Evolutionary conservation across 1,140 invertebrate genomes (phyloP).

Genomic region (Drosophila guanche): DNA sequence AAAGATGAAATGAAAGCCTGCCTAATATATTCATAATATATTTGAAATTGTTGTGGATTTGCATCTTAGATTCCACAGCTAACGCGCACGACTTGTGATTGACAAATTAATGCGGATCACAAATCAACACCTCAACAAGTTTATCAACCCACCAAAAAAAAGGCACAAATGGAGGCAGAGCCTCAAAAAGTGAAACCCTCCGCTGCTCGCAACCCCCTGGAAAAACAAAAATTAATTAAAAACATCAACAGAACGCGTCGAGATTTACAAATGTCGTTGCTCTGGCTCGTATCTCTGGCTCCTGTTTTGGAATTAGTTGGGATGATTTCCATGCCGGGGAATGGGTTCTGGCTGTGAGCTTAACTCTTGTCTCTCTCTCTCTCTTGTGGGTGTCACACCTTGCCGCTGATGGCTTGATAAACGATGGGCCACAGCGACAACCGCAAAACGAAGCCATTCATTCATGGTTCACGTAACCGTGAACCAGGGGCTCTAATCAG

Average conservation of each 20-base stretch:
- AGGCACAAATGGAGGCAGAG: constrained; percentile 5
- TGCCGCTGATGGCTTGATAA: constrained; percentile 67
- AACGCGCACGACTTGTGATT: constrained; percentile 71
- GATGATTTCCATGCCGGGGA: constrained; percentile 48
- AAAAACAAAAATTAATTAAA: constrained; percentile 72
- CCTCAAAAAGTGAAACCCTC: constrained; percentile 12
- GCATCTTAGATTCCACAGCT: background rate
- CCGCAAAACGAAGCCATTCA: constrained; percentile 45
- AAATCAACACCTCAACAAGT: constrained; percentile 76
- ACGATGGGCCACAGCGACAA: constrained; percentile 57
- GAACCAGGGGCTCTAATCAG: constrained; percentile 67
- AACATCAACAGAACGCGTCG: constrained; percentile 76
- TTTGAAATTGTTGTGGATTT: background rate
- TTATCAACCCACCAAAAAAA: constrained; percentile 56
- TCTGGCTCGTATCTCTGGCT: background rate
- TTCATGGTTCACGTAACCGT: constrained; percentile 67
- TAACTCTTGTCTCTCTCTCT: background rate
- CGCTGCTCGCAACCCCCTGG: constrained; percentile 16
- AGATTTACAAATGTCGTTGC: constrained; percentile 61
- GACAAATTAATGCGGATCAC: constrained; percentile 77
- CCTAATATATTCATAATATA: background rate
- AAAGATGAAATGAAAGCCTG: background rate
- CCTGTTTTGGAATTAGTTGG: constrained; percentile 67
- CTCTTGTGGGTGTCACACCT: constrained; percentile 54
- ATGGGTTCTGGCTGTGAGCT: constrained; percentile 11